Conservation (phyloP, 1,140 invertebrate genomes). For the Spodoptera litura region DNA sequence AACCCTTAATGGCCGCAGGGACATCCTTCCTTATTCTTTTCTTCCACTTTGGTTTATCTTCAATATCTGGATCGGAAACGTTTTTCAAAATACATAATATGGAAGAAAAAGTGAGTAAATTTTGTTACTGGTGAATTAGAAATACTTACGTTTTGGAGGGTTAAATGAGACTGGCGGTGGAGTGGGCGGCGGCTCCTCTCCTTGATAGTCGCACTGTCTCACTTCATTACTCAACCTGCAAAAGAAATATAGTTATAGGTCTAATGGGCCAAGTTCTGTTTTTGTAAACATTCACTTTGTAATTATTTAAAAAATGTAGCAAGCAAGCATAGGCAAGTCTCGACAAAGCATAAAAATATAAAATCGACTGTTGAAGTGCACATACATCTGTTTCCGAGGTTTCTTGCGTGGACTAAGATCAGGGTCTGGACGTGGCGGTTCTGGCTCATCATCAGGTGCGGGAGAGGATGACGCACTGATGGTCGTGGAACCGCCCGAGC, state of each 20-base stretch:
- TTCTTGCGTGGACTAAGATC: constrained; percentile 89
- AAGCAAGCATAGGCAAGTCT: no score
- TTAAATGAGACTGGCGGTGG: constrained; percentile 70
- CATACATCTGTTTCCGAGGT: constrained; percentile 90
- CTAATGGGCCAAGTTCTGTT: no score
- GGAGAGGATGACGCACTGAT: constrained; percentile 72
- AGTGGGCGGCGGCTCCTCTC: constrained; percentile 68
- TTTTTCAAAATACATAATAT: constrained; percentile 6
- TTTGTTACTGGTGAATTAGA: neutral
- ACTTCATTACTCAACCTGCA: constrained; percentile 77
- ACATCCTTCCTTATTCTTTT: constrained; percentile 15
- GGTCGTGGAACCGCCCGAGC: constrained; percentile 68
- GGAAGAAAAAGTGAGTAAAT: neutral
- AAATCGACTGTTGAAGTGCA: constrained; percentile 22
- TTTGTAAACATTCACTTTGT: no score
- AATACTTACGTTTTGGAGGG: constrained; percentile 75
- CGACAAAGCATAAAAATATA: no score
- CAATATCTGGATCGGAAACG: constrained; percentile 29
- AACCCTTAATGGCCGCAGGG: constrained; percentile 12
- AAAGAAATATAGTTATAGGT: neutral
- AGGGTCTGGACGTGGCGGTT: constrained; percentile 70
- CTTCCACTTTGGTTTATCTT: constrained; percentile 35
- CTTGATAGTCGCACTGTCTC: constrained; percentile 75
- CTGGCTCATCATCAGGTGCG: constrained; percentile 86
- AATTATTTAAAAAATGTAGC: no score